Evolutionary conservation across 1,140 invertebrate genomes (phyloP).

Genomic region (Zophobas morio): DNA sequence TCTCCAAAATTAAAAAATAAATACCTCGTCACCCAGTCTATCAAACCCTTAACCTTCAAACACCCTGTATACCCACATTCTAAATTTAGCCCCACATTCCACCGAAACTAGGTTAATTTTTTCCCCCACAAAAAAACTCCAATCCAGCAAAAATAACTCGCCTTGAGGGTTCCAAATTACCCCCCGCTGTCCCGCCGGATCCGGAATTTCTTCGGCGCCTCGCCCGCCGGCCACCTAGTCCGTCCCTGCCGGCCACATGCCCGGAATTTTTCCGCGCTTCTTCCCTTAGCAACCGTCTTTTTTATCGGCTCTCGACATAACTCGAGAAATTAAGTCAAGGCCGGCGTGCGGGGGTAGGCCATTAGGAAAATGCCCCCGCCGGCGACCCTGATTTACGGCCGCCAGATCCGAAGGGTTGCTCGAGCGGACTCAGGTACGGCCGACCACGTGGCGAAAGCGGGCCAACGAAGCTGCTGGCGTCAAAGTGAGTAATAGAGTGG

Average conservation of each 20-base stretch:
- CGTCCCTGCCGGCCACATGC: constrained; percentile 18
- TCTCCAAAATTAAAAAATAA: no score
- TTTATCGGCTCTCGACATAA: not conserved
- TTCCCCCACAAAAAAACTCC: no score
- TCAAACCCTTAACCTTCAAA: no score
- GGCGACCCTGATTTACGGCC: no score
- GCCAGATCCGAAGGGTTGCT: not conserved
- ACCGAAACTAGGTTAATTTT: no score
- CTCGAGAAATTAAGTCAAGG: constrained; percentile 46
- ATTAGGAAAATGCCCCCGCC: no score
- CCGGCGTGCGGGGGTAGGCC: not conserved
- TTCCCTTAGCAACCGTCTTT: constrained; percentile 43
- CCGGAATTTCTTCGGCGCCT: not conserved
- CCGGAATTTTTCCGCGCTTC: constrained; percentile 13
- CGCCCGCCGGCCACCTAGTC: not conserved
- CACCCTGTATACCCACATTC: no score
- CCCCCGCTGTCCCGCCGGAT: no score
- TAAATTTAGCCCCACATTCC: no score
- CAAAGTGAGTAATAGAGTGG: constrained; percentile 45
- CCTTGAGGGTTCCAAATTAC: no score
- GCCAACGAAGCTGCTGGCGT: constrained; percentile 29
- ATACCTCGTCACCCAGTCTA: no score
- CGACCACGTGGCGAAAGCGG: constrained; percentile 17
- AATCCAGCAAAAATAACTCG: no score
- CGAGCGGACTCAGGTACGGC: not conserved